Evolutionary conservation across 1,140 invertebrate species (phyloP).

Genomic region (Lordiphosa stackelbergi): DNA sequence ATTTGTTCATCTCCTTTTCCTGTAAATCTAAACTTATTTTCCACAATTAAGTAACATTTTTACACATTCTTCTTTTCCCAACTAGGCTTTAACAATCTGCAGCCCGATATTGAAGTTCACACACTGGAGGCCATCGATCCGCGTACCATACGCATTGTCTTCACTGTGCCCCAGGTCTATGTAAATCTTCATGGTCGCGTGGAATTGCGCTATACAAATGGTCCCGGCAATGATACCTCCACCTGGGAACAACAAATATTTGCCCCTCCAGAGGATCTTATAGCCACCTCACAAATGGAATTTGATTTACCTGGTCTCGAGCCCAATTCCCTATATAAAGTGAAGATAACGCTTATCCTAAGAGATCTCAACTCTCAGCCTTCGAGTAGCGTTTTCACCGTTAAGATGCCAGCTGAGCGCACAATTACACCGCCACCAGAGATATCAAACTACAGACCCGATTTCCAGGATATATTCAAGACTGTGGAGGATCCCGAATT

Average conservation of each 20-base stretch:
- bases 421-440: conserved; percentile 71
- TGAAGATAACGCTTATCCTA: conserved; percentile 87
- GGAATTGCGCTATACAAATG: conserved; percentile 88
- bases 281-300: conserved; percentile 89
- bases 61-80: background rate
- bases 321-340: conserved; percentile 88
- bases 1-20: conserved; percentile 1
- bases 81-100: conserved; percentile 57
- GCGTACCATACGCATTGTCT: conserved; percentile 87
- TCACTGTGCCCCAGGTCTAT: conserved; percentile 87
- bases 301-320: conserved; percentile 87
- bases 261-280: conserved; percentile 88
- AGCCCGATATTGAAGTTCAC: conserved; percentile 80
- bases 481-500: conserved; percentile 82
- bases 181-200: conserved; percentile 91
- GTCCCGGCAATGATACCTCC: conserved; percentile 82
- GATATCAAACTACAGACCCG: conserved; percentile 70
- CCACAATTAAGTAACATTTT: background rate
- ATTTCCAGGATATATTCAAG: conserved; percentile 76
- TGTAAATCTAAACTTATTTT: background rate
- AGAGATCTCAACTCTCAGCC: conserved; percentile 85
- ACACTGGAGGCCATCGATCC: conserved; percentile 86
- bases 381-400: conserved; percentile 84
- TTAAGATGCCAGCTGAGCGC: conserved; percentile 81
- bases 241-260: conserved; percentile 90